phyloP scores from a whole-genome alignment of 1,140 invertebrate species.

The Tetranychus cinnabarinus region DNA sequence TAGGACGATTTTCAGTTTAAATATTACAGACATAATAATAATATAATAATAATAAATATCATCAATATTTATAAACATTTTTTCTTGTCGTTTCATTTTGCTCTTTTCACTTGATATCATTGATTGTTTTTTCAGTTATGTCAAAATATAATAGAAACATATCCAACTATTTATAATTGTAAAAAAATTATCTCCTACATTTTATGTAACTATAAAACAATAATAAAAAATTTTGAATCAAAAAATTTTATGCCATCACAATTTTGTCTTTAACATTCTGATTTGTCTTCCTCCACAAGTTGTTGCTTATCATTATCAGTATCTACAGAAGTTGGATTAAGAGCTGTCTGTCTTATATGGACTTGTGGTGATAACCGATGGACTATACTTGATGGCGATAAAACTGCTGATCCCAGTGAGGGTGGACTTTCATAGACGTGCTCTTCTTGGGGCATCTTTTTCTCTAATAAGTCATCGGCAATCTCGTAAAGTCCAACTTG shows the following conservation, averaged over 20 bases:
- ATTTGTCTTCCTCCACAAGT: constrained; percentile 57
- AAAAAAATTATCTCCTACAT: too few species aligned
- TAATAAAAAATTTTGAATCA: too few species aligned
- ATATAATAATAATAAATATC: too few species aligned
- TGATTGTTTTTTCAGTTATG: too few species aligned
- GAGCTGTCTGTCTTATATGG: constrained; percentile 42
- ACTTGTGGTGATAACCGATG: constrained; percentile 42
- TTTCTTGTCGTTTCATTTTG: too few species aligned
- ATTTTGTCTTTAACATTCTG: constrained; percentile 20
- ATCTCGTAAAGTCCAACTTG: constrained; percentile 23
- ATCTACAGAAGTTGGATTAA: constrained; percentile 53
- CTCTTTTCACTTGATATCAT: too few species aligned
- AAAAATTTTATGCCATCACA: background rate
- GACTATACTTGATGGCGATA: constrained; percentile 51
- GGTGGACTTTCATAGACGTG: constrained; percentile 21
- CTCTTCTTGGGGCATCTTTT: constrained; percentile 25
- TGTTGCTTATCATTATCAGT: constrained; percentile 76
- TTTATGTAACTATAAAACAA: too few species aligned
- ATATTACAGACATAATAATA: too few species aligned
- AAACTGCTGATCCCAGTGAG: constrained; percentile 27
- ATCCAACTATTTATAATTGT: too few species aligned
- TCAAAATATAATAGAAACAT: too few species aligned
- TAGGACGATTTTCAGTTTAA: too few species aligned
- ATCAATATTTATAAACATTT: too few species aligned
- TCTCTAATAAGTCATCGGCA: constrained; percentile 44